These are phyloP conservation scores for Gavia stellata DNA, from an alignment of 2,113 vertebrate genomes.

Conservation along the genomic window DNA sequence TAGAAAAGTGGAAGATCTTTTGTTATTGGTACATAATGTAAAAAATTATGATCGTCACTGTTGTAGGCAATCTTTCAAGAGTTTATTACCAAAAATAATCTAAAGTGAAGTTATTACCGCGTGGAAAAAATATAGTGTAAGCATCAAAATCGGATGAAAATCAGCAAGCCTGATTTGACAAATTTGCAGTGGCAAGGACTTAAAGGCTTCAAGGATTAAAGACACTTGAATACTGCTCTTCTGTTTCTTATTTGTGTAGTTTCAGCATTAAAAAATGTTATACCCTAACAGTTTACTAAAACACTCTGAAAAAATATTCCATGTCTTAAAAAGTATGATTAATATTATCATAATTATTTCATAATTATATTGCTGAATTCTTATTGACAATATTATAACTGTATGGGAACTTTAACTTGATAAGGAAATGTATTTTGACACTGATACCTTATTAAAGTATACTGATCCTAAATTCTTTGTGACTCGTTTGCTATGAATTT, in stretches of 20 bases:
- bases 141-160: not conserved
- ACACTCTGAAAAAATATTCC: constrained; percentile 72
- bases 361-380: constrained; percentile 79
- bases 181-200: constrained; percentile 1
- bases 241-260: constrained; percentile 63
- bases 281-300: constrained; percentile 77
- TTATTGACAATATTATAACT: constrained; percentile 86
- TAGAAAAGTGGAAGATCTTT: not conserved
- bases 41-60: not conserved
- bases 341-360: constrained; percentile 81
- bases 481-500: constrained; percentile 65
- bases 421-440: constrained; percentile 98
- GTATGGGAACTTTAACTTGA: constrained; percentile 87
- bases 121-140: not conserved
- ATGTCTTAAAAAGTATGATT: constrained; percentile 82
- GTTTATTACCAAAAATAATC: constrained; percentile 19
- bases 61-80: not conserved
- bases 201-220: constrained; percentile 76
- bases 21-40: constrained; percentile 21
- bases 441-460: constrained; percentile 98
- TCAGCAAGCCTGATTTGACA: not conserved
- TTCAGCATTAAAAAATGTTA: constrained; percentile 77
- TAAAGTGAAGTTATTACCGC: not conserved
- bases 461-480: constrained; percentile 80
- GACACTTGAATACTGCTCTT: constrained; percentile 63